Evolutionary conservation across 2,113 vertebrate species (phyloP).

Genomic region (Terrapene triunguis): DNA sequence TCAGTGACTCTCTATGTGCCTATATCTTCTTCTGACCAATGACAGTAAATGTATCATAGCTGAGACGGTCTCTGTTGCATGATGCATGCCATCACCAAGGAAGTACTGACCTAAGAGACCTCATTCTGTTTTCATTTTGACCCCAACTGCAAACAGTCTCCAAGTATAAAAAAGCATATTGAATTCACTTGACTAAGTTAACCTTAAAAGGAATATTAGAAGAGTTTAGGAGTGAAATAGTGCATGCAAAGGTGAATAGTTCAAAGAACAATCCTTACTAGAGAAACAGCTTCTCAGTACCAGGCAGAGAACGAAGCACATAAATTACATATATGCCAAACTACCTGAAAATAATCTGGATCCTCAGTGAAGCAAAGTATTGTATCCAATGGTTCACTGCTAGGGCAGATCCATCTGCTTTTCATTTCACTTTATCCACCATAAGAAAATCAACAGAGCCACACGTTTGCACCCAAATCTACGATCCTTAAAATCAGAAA

Average conservation of each 20-base stretch:
- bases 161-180: not conserved
- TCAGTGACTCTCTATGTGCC: not conserved
- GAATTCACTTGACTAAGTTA: constrained; percentile 61
- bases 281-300: constrained; percentile 61
- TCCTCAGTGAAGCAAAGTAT: constrained; percentile 64
- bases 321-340: constrained; percentile 73
- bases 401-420: constrained; percentile 64
- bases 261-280: constrained; percentile 58
- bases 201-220: constrained; percentile 56
- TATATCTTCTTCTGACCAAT: not conserved
- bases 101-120: constrained; percentile 27
- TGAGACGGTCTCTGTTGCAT: not conserved
- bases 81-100: not conserved
- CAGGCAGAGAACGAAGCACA: constrained; percentile 50
- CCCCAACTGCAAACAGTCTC: not conserved
- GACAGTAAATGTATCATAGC: not conserved
- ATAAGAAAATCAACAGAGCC: constrained; percentile 56
- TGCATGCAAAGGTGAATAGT: constrained; percentile 59
- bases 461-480: constrained; percentile 28
- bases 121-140: constrained; percentile 21
- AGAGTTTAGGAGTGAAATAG: constrained; percentile 55
- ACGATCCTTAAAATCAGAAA: constrained; percentile 64
- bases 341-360: constrained; percentile 70
- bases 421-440: constrained; percentile 50
- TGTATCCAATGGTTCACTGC: constrained; percentile 52